Evolutionary conservation across 2,797 vertebrate genomes (phyloP).

Genomic region (Ibycter americanus): DNA sequence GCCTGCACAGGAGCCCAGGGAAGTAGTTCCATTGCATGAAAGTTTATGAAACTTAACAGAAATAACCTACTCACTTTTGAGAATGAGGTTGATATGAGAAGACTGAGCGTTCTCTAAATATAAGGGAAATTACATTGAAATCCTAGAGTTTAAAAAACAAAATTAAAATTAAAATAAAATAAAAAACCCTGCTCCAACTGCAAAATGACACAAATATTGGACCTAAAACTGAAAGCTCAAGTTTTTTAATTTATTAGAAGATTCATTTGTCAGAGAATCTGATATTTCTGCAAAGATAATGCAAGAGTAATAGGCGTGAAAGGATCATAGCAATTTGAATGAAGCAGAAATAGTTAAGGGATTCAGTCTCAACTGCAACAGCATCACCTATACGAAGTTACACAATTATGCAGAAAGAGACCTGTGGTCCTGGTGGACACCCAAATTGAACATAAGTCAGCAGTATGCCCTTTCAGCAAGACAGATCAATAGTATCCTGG

Average conservation of each 20-base stretch:
- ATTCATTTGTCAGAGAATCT: neutral
- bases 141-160: neutral
- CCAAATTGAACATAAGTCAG: neutral
- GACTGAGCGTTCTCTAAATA: neutral
- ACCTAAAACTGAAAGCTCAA: neutral
- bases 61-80: neutral
- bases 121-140: neutral
- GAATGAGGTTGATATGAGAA: neutral
- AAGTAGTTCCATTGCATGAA: neutral
- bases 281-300: neutral
- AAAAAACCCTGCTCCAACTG: neutral
- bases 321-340: neutral
- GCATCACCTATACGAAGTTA: neutral
- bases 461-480: neutral
- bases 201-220: neutral
- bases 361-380: neutral
- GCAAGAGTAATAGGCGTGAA: neutral
- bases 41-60: neutral
- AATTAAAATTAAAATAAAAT: neutral
- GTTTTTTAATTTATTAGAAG: neutral
- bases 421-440: neutral
- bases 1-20: neutral
- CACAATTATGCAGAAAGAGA: neutral
- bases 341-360: neutral
- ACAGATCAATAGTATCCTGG: neutral